phyloP scores from a whole-genome alignment of 35 echinoderm and acorn worm genomes.

The Lytechinus pictus region DNA sequence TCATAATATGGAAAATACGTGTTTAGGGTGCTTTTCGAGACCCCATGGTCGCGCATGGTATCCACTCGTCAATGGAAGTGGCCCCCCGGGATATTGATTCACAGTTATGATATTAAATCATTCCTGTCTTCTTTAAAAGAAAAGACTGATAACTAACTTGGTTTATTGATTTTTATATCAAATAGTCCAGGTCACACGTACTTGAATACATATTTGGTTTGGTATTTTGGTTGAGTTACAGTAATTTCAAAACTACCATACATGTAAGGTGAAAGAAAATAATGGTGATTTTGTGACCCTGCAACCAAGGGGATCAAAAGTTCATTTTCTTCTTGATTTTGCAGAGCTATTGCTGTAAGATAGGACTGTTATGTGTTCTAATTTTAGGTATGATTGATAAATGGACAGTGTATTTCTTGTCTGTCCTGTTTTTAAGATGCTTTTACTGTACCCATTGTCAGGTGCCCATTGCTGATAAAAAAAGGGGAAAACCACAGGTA shows the following conservation, averaged over 20 bases:
- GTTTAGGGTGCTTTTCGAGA: too few relatives aligned
- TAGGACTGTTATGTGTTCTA: neutral
- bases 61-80: too few relatives aligned
- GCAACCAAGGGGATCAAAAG: neutral
- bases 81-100: neutral
- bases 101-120: neutral
- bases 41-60: too few relatives aligned
- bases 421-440: too few relatives aligned
- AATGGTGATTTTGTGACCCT: neutral
- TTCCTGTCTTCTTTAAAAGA: neutral
- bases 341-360: neutral
- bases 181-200: neutral
- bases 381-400: neutral
- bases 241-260: neutral
- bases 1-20: too few relatives aligned
- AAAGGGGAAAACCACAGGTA: too few relatives aligned
- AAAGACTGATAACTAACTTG: neutral
- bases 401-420: too few relatives aligned
- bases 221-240: neutral
- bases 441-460: too few relatives aligned
- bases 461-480: too few relatives aligned
- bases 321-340: neutral
- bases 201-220: neutral
- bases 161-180: neutral
- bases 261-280: neutral